Conservation (phyloP, 1,140 invertebrate genomes). For the Capitella teleta region DNA sequence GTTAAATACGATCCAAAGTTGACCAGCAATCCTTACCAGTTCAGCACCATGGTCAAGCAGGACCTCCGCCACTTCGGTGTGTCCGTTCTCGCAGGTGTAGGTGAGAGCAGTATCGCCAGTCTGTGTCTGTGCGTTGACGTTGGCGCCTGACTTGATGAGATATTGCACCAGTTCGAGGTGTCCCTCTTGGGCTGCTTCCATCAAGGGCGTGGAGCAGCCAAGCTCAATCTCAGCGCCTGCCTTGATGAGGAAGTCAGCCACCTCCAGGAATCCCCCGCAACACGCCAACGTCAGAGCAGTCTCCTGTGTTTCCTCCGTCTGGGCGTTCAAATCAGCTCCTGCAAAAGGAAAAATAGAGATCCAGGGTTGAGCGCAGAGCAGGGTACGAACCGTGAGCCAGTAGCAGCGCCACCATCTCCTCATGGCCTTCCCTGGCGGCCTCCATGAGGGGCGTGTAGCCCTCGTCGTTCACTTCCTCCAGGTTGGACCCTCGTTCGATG, state of each 20-base stretch:
- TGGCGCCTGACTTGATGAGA: conserved; percentile 52
- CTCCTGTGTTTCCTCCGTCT: conserved; percentile 94
- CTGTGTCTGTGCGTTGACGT: conserved; percentile 96
- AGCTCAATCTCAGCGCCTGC: conserved; percentile 90
- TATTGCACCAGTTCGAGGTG: conserved; percentile 77
- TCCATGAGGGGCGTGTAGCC: conserved; percentile 96
- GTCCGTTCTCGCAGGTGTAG: conserved; percentile 97
- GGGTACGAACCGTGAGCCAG: conserved; percentile 65
- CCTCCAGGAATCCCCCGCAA: conserved; percentile 92
- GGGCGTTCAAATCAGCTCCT: conserved; percentile 93
- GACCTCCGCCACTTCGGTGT: conserved; percentile 90
- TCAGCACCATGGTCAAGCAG: conserved; percentile 40
- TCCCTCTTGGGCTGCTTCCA: conserved; percentile 96
- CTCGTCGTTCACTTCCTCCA: conserved; percentile 98
- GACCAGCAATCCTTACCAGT: conserved; percentile 23
- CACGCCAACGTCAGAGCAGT: conserved; percentile 92
- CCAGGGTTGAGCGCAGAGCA: not conserved
- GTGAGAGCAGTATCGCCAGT: conserved; percentile 97
- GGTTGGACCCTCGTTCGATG: conserved; percentile 92
- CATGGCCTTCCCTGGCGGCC: conserved; percentile 93
- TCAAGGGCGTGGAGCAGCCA: conserved; percentile 90
- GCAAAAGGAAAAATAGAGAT: conserved; percentile 4
- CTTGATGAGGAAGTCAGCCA: conserved; percentile 92
- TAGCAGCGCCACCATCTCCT: conserved; percentile 92
- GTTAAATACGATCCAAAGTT: not conserved